Conservation (phyloP, 2,888 invertebrate species). For the Cantharis nigra region DNA sequence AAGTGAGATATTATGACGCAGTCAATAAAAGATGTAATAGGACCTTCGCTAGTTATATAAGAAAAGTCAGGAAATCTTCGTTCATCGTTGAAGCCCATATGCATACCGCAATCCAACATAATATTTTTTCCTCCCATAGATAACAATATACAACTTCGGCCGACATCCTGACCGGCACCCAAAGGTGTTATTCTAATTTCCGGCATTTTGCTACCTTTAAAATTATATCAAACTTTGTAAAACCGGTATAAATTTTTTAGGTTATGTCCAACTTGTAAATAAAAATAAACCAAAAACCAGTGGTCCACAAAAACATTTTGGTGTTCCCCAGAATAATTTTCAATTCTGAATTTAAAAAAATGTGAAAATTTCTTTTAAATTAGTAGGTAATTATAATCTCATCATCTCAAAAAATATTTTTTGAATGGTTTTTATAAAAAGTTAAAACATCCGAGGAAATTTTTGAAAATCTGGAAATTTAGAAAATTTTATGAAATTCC, state of each 20-base stretch:
- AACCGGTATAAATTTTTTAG: background rate
- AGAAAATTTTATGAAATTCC: too few relatives aligned
- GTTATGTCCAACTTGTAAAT: background rate
- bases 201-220: slow-evolving; percentile 63
- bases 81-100: slow-evolving; percentile 99
- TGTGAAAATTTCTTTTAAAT: too few relatives aligned
- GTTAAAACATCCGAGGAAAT: too few relatives aligned
- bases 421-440: too few relatives aligned
- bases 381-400: too few relatives aligned
- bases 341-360: too few relatives aligned
- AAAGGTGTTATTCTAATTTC: slow-evolving; percentile 88
- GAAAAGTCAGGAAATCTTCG: slow-evolving; percentile 97
- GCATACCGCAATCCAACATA: slow-evolving; percentile 99
- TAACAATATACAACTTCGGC: slow-evolving; percentile 93
- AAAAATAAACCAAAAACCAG: too few relatives aligned
- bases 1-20: slow-evolving; percentile 99
- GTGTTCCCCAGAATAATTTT: too few relatives aligned
- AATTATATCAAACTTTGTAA: background rate
- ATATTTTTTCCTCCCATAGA: slow-evolving; percentile 98
- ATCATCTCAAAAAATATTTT: too few relatives aligned
- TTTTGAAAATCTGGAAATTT: too few relatives aligned
- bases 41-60: slow-evolving; percentile 88
- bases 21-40: slow-evolving; percentile 92
- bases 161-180: slow-evolving; percentile 96
- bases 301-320: too few relatives aligned